These are phyloP conservation scores for Gnathonemus longibarbis DNA, from an alignment of 2,113 vertebrate genomes.

Conservation along the genomic window DNA sequence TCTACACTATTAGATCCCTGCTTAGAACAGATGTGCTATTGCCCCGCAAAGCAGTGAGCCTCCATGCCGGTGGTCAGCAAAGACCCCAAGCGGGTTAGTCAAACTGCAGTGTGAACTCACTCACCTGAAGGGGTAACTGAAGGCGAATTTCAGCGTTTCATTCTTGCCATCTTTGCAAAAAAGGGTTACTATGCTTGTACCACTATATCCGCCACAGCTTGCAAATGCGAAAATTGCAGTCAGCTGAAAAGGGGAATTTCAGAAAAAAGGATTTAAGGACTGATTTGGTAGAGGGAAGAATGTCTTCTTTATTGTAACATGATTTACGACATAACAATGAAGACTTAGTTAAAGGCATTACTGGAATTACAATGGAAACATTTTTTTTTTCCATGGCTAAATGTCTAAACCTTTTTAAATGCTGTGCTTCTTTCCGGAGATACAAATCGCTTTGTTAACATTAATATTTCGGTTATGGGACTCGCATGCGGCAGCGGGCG, in stretches of 20 bases:
- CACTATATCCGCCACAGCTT: slow-evolving; percentile 76
- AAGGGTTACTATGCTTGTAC: slow-evolving; percentile 65
- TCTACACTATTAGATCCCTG: not conserved
- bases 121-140: slow-evolving; percentile 88
- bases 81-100: not conserved
- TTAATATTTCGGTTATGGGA: not conserved
- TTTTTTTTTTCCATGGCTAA: not conserved
- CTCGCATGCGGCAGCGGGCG: not conserved
- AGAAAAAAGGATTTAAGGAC: not conserved
- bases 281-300: not conserved
- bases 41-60: not conserved
- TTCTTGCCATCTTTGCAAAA: slow-evolving; percentile 58
- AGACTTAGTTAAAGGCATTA: not conserved
- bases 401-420: not conserved
- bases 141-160: slow-evolving; percentile 62
- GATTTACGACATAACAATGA: not conserved
- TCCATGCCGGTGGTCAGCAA: not conserved
- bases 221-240: slow-evolving; percentile 79
- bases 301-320: not conserved
- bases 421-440: not conserved
- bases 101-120: not conserved
- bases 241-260: slow-evolving; percentile 56
- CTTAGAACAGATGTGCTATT: not conserved
- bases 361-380: not conserved
- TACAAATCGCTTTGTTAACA: not conserved